A percentile compares a stretch with the other conserved stretches of the same genome.
These are phyloP conservation scores for Tetranychus urticae DNA, from an alignment of 1,140 invertebrate genomes.

Conservation along the genomic window DNA sequence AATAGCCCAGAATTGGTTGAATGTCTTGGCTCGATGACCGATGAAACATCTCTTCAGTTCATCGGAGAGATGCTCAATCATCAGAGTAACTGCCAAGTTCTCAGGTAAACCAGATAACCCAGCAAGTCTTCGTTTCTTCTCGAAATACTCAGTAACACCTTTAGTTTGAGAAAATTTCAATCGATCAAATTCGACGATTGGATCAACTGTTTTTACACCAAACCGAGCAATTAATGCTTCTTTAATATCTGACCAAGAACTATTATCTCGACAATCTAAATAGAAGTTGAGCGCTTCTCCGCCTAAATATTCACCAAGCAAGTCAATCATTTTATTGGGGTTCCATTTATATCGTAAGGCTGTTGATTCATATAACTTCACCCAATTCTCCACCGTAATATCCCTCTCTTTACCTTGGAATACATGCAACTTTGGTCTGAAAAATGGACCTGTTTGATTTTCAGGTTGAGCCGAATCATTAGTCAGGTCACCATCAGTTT, in stretches of 20 bases:
- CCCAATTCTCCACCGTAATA: no score
- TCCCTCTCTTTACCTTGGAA: no score
- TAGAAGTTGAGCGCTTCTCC: no score
- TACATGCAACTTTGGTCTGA: no score
- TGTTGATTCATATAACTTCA: no score
- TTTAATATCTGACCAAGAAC: background rate
- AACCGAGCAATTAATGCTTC: background rate
- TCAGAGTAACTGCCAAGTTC: background rate
- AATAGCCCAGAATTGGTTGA: background rate
- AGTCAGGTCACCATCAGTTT: no score
- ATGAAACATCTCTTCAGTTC: background rate
- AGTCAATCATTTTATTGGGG: no score
- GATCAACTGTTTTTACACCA: background rate
- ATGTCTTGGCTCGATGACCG: background rate
- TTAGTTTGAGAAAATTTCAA: background rate
- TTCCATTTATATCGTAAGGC: no score
- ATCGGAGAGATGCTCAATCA: background rate
- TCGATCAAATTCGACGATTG: background rate
- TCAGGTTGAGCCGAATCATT: no score
- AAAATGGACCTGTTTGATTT: no score
- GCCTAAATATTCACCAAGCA: no score
- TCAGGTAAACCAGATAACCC: background rate
- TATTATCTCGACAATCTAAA: background rate
- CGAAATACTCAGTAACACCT: background rate
- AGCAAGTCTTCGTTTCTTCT: background rate